Conservation (phyloP, 2,113 vertebrate species). For the Dryoscopus gambensis region DNA sequence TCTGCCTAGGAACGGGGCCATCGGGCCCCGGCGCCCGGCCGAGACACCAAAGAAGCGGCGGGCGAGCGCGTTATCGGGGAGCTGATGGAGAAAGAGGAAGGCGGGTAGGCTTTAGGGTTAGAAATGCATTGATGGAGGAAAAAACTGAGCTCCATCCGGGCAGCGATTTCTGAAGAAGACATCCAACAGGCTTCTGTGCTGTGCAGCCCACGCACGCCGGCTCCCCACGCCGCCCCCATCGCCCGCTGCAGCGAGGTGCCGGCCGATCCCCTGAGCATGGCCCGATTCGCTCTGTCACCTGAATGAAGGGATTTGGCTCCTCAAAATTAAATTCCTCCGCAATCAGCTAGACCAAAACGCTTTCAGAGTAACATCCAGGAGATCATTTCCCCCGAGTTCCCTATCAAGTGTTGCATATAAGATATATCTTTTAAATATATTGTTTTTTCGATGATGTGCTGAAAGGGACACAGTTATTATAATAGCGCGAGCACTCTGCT, state of each 20-base stretch:
- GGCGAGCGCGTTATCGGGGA: not conserved
- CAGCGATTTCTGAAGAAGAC: not conserved
- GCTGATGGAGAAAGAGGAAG: not conserved
- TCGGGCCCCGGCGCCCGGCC: accelerated
- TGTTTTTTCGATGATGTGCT: not conserved
- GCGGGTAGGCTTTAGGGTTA: not conserved
- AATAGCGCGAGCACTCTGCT: not conserved
- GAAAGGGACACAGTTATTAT: constrained; percentile 41
- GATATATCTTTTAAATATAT: constrained; percentile 3
- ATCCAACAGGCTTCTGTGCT: not conserved
- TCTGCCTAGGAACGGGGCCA: not conserved
- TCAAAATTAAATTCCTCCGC: constrained; percentile 4
- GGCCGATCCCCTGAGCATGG: not conserved
- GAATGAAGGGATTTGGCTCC: not conserved
- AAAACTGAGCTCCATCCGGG: not conserved
- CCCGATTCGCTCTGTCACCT: not conserved
- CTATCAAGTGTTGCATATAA: not conserved
- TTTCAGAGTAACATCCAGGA: not conserved
- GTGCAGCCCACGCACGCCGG: not conserved
- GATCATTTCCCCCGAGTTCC: not conserved
- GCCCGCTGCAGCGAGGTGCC: not conserved
- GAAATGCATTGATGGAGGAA: not conserved
- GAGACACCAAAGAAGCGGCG: not conserved
- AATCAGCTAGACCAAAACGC: not conserved
- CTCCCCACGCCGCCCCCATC: not conserved